Percentiles rank a stretch among this genome's conserved stretches.
These are phyloP conservation scores for Sardinella longiceps DNA, from an alignment of 2,797 vertebrate genomes.

Conservation along the genomic window DNA sequence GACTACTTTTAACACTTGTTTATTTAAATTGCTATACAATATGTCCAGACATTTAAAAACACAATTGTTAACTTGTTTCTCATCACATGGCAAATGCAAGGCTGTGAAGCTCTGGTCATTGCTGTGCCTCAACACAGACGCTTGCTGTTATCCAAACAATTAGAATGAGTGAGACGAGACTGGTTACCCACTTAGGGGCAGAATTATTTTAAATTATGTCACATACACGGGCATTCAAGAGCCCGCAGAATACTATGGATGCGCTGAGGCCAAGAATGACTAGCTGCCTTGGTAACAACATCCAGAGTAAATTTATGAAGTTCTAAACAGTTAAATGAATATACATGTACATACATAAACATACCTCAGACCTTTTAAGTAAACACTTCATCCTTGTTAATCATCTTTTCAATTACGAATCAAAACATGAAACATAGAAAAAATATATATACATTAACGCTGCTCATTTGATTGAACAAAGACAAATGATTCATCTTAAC, in stretches of 20 bases:
- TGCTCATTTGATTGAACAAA: slow-evolving; percentile 54
- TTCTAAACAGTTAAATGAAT: slow-evolving; percentile 58
- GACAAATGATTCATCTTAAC: slow-evolving; percentile 60
- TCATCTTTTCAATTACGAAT: slow-evolving; percentile 49
- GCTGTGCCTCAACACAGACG: neutral
- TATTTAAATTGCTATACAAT: slow-evolving; percentile 21
- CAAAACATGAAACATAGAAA: slow-evolving; percentile 51
- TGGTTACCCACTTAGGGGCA: slow-evolving; percentile 49
- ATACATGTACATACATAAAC: slow-evolving; percentile 50
- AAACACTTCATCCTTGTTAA: slow-evolving; percentile 61
- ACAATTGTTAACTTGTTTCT: neutral
- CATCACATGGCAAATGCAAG: slow-evolving; percentile 19
- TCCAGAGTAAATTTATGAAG: slow-evolving; percentile 40
- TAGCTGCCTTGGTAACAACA: slow-evolving; percentile 58
- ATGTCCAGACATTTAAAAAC: slow-evolving; percentile 16
- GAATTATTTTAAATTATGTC: slow-evolving; percentile 65
- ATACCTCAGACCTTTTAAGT: slow-evolving; percentile 52
- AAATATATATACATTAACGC: slow-evolving; percentile 57
- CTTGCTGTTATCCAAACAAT: neutral
- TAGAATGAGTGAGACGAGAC: slow-evolving; percentile 14
- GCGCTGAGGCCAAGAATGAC: slow-evolving; percentile 56
- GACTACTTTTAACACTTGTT: neutral
- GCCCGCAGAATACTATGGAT: slow-evolving; percentile 40
- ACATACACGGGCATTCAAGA: slow-evolving; percentile 39
- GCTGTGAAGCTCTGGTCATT: slow-evolving; percentile 1